phyloP scores from a whole-genome alignment of 1,140 invertebrate species.

The Pseudoatta argentina region DNA sequence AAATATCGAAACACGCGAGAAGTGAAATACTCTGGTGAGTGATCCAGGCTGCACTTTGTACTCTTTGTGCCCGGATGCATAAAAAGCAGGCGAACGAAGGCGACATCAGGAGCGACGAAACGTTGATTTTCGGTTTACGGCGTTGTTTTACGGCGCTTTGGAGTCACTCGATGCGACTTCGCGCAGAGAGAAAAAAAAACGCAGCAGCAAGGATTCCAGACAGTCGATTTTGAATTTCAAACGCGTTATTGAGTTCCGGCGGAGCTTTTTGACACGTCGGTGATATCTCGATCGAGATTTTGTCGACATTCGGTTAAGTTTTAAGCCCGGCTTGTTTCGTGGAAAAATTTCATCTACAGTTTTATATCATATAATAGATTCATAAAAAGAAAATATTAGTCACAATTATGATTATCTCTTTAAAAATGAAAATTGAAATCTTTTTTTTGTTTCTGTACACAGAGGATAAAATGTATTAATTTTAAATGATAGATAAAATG shows the following conservation, averaged over 20 bases:
- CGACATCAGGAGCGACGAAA: constrained; percentile 57
- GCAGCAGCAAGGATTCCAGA: constrained; percentile 35
- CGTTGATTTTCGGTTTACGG: constrained; percentile 63
- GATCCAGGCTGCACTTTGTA: constrained; percentile 38
- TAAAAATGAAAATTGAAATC: neutral
- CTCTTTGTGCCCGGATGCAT: constrained; percentile 56
- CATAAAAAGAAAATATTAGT: neutral
- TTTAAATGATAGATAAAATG: neutral
- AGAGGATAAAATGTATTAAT: neutral
- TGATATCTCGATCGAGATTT: constrained; percentile 31
- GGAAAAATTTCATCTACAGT: neutral
- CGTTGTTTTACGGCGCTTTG: constrained; percentile 57
- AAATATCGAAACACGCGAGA: constrained; percentile 38
- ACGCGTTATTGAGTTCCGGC: constrained; percentile 27
- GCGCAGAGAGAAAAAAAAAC: neutral
- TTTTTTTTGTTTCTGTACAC: neutral
- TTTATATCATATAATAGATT: neutral
- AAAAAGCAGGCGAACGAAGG: constrained; percentile 33
- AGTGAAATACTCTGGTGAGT: constrained; percentile 22
- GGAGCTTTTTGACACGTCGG: constrained; percentile 7
- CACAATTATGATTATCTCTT: neutral
- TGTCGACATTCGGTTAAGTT: neutral
- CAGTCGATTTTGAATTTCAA: constrained; percentile 56
- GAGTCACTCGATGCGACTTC: constrained; percentile 24
- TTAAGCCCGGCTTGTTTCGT: neutral